Evolutionary conservation across 2,797 vertebrate genomes (phyloP).

Genomic region (Tadarida brasiliensis): DNA sequence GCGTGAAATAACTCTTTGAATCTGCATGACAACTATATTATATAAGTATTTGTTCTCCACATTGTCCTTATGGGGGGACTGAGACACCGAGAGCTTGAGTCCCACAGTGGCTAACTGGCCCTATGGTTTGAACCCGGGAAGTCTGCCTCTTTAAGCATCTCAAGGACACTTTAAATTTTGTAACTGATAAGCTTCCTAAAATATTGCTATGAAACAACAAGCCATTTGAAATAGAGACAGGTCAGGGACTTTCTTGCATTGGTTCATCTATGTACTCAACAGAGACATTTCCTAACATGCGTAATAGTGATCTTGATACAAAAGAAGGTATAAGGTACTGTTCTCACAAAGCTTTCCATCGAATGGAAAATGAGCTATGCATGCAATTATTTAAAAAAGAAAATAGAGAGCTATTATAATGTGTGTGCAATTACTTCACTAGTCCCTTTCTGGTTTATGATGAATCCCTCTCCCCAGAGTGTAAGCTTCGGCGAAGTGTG

Average conservation of each 20-base stretch:
- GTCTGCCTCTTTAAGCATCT: not conserved
- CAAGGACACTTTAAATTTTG: not conserved
- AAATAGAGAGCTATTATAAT: not conserved
- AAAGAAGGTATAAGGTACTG: not conserved
- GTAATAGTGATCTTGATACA: not conserved
- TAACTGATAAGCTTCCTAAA: not conserved
- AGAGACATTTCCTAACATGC: not conserved
- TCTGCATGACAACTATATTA: not conserved
- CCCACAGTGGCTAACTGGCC: not conserved
- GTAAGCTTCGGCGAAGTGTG: not conserved
- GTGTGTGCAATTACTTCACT: not conserved
- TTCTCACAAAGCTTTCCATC: not conserved
- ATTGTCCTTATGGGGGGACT: not conserved
- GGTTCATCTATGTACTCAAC: not conserved
- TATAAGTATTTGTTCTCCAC: not conserved
- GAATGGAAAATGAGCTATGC: not conserved
- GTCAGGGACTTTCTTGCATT: not conserved
- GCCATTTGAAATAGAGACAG: not conserved
- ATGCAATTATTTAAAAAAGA: not conserved
- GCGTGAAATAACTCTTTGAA: not conserved
- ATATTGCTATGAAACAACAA: not conserved
- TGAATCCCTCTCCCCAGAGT: not conserved
- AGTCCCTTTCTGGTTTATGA: slow-evolving; percentile 6
- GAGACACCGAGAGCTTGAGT: not conserved
- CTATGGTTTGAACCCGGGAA: not conserved